Evolutionary conservation across 1,140 invertebrate species (phyloP), one percentile per base, ranked within the genome.

Genomic region (Cardiocondyla obscurior): DNA sequence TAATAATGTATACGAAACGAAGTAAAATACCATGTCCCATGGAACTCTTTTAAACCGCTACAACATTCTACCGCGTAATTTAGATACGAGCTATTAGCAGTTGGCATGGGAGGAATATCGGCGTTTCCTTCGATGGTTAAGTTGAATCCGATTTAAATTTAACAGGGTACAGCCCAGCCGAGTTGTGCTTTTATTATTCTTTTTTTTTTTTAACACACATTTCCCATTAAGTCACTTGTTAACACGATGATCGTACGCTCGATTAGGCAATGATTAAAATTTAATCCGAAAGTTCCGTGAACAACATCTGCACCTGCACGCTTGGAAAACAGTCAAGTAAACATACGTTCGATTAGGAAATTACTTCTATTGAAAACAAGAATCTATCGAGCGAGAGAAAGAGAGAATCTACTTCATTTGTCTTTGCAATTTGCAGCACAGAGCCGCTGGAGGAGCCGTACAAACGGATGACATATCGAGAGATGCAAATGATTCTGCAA

Each of bases 401-500:
- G n/a, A n/a, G n/a, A n/a, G n/a, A n/a, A n/a, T n/a, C n/a, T n/a
- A n/a, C n/a, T n/a, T n/a, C 3, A 1, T 12, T n/a, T 42, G 33
- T 33, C 22, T 10, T 49, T 46, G 19, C 51, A 58, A 76, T 65
- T 76, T 62, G 14, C 46, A 93, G 92, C 90, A 84, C 86, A 57
- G 81, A 87, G 69, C 87, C 90, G 69, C 53, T 88, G 70, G 92
- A 92, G 70, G 92, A 92, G 64, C 76, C 90, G 84, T 89, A 86
- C 62, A 91, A 88, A 69, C 90, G 88, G 57, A 87, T 88, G 84
- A 92, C 91, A 70, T 92, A 94, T 83, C 93, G 95, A 82, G 95
- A 96, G 90, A 96, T 96, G 94, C 95, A 96, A 92, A 92, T 93
- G 85, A 93, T 96, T 69, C 92, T 96, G 86, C 93, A 95, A 77